Conservation (phyloP, 2,888 invertebrate genomes). For the Stenodema calcarata region DNA sequence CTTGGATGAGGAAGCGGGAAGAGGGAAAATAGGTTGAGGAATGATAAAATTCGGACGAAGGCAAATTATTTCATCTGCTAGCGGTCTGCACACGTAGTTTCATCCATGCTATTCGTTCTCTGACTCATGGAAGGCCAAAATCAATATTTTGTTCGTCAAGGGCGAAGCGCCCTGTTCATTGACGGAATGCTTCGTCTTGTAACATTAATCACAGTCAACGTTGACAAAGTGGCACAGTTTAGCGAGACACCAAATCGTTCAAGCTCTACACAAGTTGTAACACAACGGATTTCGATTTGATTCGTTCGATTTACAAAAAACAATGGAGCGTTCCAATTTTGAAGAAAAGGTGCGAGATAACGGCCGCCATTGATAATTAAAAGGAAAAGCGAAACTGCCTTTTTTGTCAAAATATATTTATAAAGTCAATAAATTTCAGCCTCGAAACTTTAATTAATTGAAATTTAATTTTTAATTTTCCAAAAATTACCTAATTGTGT, state of each 20-base stretch:
- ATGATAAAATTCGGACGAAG: background rate
- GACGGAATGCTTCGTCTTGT: background rate
- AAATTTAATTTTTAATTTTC: too few species aligned
- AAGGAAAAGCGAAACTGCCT: too few species aligned
- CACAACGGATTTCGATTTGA: too few species aligned
- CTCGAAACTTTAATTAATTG: too few species aligned
- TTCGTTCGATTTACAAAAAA: too few species aligned
- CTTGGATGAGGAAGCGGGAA: background rate
- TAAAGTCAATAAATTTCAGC: too few species aligned
- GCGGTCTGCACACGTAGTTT: background rate
- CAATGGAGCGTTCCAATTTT: too few species aligned
- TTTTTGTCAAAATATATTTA: too few species aligned
- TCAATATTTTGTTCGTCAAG: constrained; percentile 3
- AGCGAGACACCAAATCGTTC: background rate
- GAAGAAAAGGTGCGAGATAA: too few species aligned
- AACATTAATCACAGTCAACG: background rate
- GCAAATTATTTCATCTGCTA: background rate
- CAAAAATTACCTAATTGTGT: too few species aligned
- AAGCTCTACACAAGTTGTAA: background rate
- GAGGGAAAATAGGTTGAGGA: background rate
- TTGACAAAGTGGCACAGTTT: background rate
- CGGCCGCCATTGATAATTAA: too few species aligned
- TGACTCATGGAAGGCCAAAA: background rate
- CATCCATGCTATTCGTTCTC: background rate
- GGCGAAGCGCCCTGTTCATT: background rate